Conservation (phyloP, 2,113 vertebrate genomes). For the Serinus canaria region DNA sequence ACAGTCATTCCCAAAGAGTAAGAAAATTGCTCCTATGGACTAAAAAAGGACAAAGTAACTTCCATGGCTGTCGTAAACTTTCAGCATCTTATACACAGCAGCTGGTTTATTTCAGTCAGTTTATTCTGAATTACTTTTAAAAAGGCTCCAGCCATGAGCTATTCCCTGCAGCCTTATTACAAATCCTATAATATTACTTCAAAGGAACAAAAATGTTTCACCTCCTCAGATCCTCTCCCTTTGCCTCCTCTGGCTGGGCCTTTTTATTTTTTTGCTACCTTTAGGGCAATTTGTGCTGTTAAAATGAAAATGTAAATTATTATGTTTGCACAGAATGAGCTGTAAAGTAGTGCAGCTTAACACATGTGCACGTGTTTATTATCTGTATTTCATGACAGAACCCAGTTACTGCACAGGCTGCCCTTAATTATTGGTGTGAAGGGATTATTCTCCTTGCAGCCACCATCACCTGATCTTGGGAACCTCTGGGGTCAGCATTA, state of each 20-base stretch:
- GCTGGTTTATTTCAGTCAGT: constrained; percentile 75
- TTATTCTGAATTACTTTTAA: constrained; percentile 73
- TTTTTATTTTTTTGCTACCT: constrained; percentile 71
- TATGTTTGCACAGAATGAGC: constrained; percentile 77
- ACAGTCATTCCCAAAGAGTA: background rate
- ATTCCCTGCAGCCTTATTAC: constrained; percentile 77
- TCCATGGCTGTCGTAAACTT: constrained; percentile 60
- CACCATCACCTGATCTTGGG: constrained; percentile 66
- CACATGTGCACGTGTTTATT: constrained; percentile 82
- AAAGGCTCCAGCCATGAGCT: constrained; percentile 67
- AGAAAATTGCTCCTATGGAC: background rate
- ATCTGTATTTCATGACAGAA: constrained; percentile 78
- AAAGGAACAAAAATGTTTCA: constrained; percentile 77
- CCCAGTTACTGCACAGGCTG: constrained; percentile 68
- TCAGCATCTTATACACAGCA: constrained; percentile 63
- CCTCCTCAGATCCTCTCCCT: constrained; percentile 69
- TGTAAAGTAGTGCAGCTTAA: constrained; percentile 82
- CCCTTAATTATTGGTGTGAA: constrained; percentile 80
- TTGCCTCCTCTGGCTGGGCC: constrained; percentile 59
- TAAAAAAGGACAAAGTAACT: constrained; percentile 44
- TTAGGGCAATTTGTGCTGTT: constrained; percentile 72
- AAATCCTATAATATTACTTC: constrained; percentile 77
- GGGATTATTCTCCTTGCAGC: constrained; percentile 72
- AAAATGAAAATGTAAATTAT: constrained; percentile 80
- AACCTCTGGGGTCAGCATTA: constrained; percentile 62